These are phyloP conservation scores for Epinotia brunnichana DNA, from an alignment of 2,888 invertebrate species.

Conservation along the genomic window DNA sequence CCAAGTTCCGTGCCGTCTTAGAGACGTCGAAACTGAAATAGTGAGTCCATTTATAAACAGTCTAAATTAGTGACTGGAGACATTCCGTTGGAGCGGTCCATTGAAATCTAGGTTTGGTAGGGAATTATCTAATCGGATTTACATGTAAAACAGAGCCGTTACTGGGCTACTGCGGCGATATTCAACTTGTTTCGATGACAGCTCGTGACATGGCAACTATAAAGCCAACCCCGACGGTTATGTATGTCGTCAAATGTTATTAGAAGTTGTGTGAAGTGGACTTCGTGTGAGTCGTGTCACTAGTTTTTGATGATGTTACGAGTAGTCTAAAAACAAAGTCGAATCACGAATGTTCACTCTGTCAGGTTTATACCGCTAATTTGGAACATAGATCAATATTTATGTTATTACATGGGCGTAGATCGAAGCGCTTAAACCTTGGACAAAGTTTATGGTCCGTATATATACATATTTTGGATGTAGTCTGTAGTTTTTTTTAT, in stretches of 20 bases:
- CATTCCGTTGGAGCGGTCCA: slow-evolving; percentile 32
- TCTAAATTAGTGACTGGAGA: slow-evolving; percentile 30
- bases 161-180: not conserved
- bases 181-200: not conserved
- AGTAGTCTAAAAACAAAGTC: no score
- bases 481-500: not conserved
- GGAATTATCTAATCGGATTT: slow-evolving; percentile 12
- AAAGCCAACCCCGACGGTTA: not conserved
- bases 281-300: not conserved
- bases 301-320: no score
- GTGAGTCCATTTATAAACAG: slow-evolving; percentile 32
- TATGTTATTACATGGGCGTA: no score
- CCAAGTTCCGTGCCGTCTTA: slow-evolving; percentile 43
- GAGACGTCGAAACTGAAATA: slow-evolving; percentile 29
- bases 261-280: not conserved
- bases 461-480: no score
- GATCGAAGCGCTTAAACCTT: no score
- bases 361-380: no score
- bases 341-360: no score
- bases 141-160: slow-evolving; percentile 7
- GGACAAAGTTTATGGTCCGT: no score
- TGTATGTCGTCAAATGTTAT: no score
- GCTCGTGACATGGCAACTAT: not conserved
- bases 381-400: no score
- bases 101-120: slow-evolving; percentile 24